phyloP scores from a whole-genome alignment of 2,113 vertebrate species.

The Semnornis frantzii region DNA sequence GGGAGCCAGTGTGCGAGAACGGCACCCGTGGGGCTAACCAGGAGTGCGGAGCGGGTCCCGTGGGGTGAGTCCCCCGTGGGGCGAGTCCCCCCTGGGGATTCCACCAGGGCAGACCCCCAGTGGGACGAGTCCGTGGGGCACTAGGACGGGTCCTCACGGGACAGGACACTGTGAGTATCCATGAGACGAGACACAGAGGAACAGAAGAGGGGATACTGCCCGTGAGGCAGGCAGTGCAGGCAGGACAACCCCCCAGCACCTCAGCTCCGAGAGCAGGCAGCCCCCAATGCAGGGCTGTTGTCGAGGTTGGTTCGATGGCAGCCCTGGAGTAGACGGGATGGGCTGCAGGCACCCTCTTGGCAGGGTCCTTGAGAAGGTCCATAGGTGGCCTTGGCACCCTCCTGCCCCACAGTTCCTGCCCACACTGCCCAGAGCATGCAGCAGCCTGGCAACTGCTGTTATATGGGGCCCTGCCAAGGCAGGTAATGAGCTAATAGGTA shows the following conservation, averaged over 20 bases:
- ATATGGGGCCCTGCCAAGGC: neutral
- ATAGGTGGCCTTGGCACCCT: neutral
- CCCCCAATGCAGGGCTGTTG: neutral
- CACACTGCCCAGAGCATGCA: rapidly evolving
- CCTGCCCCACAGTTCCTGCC: neutral
- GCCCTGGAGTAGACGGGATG: no score
- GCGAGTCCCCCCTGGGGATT: no score
- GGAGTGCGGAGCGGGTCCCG: neutral
- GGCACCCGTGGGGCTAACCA: neutral
- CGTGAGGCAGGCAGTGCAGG: neutral
- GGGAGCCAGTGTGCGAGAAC: neutral
- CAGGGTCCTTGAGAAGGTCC: neutral
- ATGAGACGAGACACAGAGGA: neutral
- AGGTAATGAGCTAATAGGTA: conserved; percentile 36
- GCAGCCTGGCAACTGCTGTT: neutral
- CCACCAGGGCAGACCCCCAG: no score
- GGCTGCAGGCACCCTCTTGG: neutral
- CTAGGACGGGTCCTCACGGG: no score
- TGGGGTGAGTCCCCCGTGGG: neutral
- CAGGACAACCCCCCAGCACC: neutral
- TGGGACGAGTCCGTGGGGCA: no score
- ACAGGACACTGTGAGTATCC: neutral
- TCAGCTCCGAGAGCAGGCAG: neutral
- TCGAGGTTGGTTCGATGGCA: neutral
- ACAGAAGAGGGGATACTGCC: neutral